Evolutionary conservation across 1,140 invertebrate genomes (phyloP), one percentile per base, ranked within the genome.

Genomic region (Chrysoperla carnea): DNA sequence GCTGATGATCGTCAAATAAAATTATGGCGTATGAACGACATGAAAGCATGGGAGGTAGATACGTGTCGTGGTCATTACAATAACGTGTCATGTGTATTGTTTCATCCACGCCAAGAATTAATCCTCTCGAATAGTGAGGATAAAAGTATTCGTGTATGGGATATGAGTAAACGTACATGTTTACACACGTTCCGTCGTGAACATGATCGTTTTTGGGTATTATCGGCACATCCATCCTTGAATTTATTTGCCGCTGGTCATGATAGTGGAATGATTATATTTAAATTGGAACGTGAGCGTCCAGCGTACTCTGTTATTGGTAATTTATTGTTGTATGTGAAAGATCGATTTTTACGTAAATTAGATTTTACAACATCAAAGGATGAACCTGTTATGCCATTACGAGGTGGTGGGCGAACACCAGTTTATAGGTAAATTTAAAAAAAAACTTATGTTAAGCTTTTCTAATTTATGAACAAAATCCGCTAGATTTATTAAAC

Each of bases 31-130:
- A 97, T 98, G 89, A 99, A 97, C 62, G 95, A 98, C 63, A 77
- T 84, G 28, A 95, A 93, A 70, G 95, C 94, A 0, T 99, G 95
- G 95, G 95, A 99, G 66, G 90, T 99, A 14, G 96, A 99, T 57
- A 94, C 93, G 0, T 99, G 93, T 52, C 75, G 96, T 37, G 95
- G 96, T 1, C 96, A 99, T 63, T 99, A 98, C 66, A 96, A 98
- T 66, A 99, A 99, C 63, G 94, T 99, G 1, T 98, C 93, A 0
- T 97, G 93, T 58, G 91, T 92, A 1, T 60, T 98, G 6, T 99
- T 99, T 63, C 95, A 99, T 67, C 94, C 95, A 0, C 70, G 90
- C 12, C 90, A 97, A 63, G 96, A 99, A 56, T 66, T 97, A 6
- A 95, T 99, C 48, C 64, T 99, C 6, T 95, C 90, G 27, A 98